Conservation (phyloP, 2,888 invertebrate species). For the Euzophera pinguis region DNA sequence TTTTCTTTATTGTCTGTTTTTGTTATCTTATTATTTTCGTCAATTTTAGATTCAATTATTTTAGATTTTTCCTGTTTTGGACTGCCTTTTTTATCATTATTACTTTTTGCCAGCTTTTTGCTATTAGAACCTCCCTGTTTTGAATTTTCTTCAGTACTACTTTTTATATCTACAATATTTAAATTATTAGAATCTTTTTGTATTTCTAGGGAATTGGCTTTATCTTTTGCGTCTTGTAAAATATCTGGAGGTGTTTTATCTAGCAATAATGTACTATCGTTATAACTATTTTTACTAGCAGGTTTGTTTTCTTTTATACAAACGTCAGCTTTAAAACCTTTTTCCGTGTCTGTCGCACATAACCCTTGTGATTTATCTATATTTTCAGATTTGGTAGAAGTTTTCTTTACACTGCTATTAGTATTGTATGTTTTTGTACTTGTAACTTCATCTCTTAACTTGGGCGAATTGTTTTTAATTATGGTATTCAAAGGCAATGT, state of each 20-base stretch:
- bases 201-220: neutral
- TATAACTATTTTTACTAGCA: neutral
- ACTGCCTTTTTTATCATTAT: neutral
- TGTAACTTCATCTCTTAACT: no score
- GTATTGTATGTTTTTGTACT: neutral
- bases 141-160: neutral
- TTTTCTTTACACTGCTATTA: neutral
- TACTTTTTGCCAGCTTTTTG: neutral
- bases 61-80: neutral
- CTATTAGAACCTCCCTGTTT: neutral
- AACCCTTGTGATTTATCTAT: neutral
- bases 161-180: neutral
- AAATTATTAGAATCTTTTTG: neutral
- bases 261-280: neutral
- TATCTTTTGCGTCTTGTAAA: neutral
- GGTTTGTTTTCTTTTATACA: neutral
- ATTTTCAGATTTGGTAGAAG: neutral
- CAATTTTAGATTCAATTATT: neutral
- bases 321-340: neutral
- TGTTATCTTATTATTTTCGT: neutral
- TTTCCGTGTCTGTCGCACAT: neutral
- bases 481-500: no score
- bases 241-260: conserved; percentile 1
- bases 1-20: neutral
- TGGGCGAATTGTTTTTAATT: neutral